Conservation (phyloP, 2,888 invertebrate genomes). For the Leptopilina syphax region DNA sequence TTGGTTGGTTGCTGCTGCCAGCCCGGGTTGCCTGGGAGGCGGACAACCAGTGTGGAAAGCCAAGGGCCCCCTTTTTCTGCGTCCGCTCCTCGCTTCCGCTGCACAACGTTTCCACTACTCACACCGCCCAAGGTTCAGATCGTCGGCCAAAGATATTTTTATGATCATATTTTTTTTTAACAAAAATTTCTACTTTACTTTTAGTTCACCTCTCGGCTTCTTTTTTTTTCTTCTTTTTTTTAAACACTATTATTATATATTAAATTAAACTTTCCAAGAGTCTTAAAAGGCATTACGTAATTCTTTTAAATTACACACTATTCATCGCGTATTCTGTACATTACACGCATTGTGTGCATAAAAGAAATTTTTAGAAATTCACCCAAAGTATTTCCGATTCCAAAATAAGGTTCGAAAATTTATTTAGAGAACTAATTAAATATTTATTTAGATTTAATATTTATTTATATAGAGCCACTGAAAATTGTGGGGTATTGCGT, state of each 20-base stretch:
- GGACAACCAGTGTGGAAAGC: constrained; percentile 65
- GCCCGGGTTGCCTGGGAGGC: constrained; percentile 59
- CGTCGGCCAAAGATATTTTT: constrained; percentile 33
- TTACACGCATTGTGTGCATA: too few species aligned
- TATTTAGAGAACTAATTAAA: too few species aligned
- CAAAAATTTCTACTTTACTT: neutral
- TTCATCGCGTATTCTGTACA: too few species aligned
- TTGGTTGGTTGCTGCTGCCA: constrained; percentile 62
- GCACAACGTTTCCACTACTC: constrained; percentile 41
- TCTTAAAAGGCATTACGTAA: neutral
- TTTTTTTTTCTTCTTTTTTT: neutral
- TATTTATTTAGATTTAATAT: too few species aligned
- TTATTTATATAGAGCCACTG: too few species aligned
- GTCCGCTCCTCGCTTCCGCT: constrained; percentile 54
- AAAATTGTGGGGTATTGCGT: too few species aligned
- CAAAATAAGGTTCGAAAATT: too few species aligned
- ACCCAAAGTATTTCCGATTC: too few species aligned
- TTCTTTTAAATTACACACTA: too few species aligned
- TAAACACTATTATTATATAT: neutral
- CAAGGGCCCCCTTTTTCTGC: constrained; percentile 62
- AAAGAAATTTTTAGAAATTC: too few species aligned
- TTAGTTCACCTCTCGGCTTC: neutral
- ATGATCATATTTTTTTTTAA: neutral
- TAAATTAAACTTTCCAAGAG: neutral
- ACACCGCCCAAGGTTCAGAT: constrained; percentile 21